These are phyloP conservation scores for Conops quadrifasciatus DNA, from an alignment of 2,888 invertebrate genomes.

Conservation along the genomic window DNA sequence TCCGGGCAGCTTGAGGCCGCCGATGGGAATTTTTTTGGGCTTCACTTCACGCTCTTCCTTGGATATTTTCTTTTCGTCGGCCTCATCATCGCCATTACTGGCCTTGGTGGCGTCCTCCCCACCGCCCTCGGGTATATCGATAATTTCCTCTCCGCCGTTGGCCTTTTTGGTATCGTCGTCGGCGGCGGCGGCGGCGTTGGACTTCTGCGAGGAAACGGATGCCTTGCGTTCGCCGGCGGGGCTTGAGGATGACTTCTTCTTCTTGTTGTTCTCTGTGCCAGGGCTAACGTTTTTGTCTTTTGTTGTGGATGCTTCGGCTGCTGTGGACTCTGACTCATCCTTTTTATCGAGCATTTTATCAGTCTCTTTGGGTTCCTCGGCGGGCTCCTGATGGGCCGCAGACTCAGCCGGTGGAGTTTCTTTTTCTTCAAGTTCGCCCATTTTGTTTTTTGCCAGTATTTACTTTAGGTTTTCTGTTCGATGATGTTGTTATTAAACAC, in stretches of 20 bases:
- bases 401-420: conserved; percentile 61
- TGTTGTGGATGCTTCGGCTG: conserved; percentile 26
- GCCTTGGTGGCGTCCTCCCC: conserved; percentile 46
- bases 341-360: conserved; percentile 64
- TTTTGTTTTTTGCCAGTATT: conserved; percentile 40
- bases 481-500: conserved; percentile 5
- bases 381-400: conserved; percentile 54
- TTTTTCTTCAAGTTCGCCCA: conserved; percentile 65
- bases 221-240: conserved; percentile 28
- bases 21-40: conserved; percentile 85
- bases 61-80: conserved; percentile 63
- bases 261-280: conserved; percentile 46
- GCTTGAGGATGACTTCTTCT: conserved; percentile 46
- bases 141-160: conserved; percentile 56
- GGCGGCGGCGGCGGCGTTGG: conserved; percentile 24
- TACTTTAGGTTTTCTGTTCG: neutral
- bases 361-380: conserved; percentile 64
- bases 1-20: conserved; percentile 88
- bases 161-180: conserved; percentile 43
- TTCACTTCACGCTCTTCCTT: conserved; percentile 79
- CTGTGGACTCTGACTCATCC: conserved; percentile 44
- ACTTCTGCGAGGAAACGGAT: conserved; percentile 35
- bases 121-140: conserved; percentile 57
- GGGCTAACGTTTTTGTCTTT: conserved; percentile 51
- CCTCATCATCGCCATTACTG: conserved; percentile 45